Base-by-base conservation (phyloP, 2,797 vertebrate species). In the Xerus rutilus region DNA sequence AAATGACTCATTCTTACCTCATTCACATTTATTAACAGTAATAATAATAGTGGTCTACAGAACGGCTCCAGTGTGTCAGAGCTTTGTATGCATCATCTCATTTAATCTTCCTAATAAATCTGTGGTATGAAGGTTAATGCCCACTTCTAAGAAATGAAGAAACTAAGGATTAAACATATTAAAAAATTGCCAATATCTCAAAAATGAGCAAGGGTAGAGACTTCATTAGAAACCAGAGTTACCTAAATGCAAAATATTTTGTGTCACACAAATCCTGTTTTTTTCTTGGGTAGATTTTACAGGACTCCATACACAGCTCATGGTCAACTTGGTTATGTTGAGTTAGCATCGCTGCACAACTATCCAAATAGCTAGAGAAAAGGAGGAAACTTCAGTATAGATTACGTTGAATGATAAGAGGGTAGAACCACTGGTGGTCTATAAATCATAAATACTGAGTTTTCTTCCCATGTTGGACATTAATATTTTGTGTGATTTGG, bases 1-100 rank as follows among this genome's bases (percentile, higher is more conserved):
- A 35, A 9, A 57, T 97, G 96, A 97, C 70, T 98, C 95, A 97
- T 47, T 90, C 76, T 97, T 92, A 91, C 89, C 69, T 94, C 93
- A 95, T 74, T 94, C 32, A 21, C 74, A 95, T 91, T 96, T 95
- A 86, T 95, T 96, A 92, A 93, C 64, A 96, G 78, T 77, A 95
- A 96, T 21, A 95, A 95, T 21, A 94, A 84, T 83, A 93, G 57
- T 88, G 59, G 77, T 32, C 69, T 86, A 47, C 15, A 49, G 69
- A 88, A 94, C 57, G 81, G 76, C 57, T 94, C 70, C 54, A 67
- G 69, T 90, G 81, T 94, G 77, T 96, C 91, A 95, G 64, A 89
- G 43, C 30, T 93, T 87, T 65, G 70, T 92, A 52, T 96, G 77
- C 77, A 95, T 64, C 94, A 86, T 94, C 94, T 96, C 84, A 95